Percentiles rank a stretch among this genome's conserved stretches.
These are phyloP conservation scores for Rhinoraja longicauda DNA, from an alignment of 2,797 vertebrate species.

Conservation along the genomic window DNA sequence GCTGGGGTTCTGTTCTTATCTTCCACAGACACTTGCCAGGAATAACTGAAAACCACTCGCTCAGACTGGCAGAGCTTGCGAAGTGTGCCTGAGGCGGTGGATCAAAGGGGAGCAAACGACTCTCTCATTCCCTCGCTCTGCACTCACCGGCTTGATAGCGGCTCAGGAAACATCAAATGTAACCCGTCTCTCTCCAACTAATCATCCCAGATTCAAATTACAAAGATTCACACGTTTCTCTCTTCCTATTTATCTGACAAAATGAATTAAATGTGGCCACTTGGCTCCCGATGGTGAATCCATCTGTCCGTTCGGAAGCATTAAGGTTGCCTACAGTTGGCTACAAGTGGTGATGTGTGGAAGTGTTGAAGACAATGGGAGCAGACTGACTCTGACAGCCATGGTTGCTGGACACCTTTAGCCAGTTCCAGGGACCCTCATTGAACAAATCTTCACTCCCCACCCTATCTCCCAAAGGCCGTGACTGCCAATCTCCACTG, in stretches of 20 bases:
- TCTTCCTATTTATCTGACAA: slow-evolving; percentile 10
- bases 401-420: no score
- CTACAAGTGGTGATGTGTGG: no score
- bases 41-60: slow-evolving; percentile 88
- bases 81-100: neutral
- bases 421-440: neutral
- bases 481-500: no score
- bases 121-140: slow-evolving; percentile 18
- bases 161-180: neutral
- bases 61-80: slow-evolving; percentile 47
- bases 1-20: slow-evolving; percentile 81
- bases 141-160: neutral
- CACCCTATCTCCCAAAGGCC: neutral
- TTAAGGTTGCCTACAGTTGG: neutral
- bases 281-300: neutral
- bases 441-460: neutral
- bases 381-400: no score
- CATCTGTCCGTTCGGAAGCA: neutral
- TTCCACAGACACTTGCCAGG: slow-evolving; percentile 96
- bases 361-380: neutral
- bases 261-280: neutral
- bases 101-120: slow-evolving; percentile 13
- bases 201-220: slow-evolving; percentile 9
- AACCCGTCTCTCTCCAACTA: neutral
- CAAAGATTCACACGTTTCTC: neutral